These are phyloP conservation scores for Sipha maydis DNA, from an alignment of 2,888 invertebrate genomes.

Conservation along the genomic window DNA sequence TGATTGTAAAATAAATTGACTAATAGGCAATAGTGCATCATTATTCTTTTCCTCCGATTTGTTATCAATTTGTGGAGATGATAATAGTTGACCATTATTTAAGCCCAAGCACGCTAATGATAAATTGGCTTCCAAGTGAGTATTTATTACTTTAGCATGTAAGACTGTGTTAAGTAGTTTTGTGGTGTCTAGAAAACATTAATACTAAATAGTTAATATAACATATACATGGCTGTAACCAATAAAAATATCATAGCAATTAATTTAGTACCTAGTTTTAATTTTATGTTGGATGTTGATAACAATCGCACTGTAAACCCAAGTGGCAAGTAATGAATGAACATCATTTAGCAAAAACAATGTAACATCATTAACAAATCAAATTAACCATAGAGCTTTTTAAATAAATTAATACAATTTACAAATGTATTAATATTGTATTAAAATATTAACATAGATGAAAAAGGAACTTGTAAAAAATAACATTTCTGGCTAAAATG, in stretches of 20 bases:
- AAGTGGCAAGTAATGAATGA: background rate
- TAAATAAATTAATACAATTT: background rate
- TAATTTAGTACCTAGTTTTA: background rate
- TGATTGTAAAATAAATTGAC: slow-evolving; percentile 6
- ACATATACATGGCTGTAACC: background rate
- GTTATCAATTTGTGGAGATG: background rate
- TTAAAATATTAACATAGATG: background rate
- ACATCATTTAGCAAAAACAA: background rate
- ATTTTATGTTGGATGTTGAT: background rate
- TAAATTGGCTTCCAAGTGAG: slow-evolving; percentile 27
- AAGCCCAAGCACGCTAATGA: background rate
- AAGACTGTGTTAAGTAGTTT: slow-evolving; percentile 21
- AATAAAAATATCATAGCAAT: background rate
- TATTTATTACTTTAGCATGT: slow-evolving; percentile 25
- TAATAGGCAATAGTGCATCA: background rate
- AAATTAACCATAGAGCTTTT: background rate
- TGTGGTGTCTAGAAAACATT: slow-evolving; percentile 29
- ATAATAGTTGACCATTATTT: background rate
- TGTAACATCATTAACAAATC: background rate
- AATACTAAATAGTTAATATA: background rate
- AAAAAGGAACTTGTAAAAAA: background rate
- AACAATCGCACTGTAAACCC: background rate
- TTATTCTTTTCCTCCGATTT: background rate
- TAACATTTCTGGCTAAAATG: too few species aligned
- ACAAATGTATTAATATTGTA: background rate